Conservation (phyloP, 2,888 invertebrate genomes). For the Noctua pronuba region DNA sequence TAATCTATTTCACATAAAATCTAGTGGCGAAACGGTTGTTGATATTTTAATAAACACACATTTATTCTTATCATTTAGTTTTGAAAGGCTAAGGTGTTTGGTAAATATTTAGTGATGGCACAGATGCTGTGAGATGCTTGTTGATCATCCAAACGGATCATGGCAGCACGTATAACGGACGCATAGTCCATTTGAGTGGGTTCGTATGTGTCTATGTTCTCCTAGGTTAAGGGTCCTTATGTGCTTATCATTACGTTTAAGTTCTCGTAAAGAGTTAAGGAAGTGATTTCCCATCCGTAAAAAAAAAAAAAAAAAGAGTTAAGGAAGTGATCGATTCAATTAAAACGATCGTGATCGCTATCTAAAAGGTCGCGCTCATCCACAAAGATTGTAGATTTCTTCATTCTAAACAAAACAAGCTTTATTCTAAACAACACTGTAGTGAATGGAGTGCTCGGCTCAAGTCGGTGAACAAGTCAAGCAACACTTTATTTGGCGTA, state of each 20-base stretch:
- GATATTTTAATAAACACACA: conserved; percentile 16
- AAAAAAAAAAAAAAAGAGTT: too few relatives aligned
- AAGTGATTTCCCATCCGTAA: too few relatives aligned
- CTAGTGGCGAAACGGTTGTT: conserved; percentile 17
- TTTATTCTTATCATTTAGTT: conserved; percentile 7
- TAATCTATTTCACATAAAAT: conserved; percentile 29
- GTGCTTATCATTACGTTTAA: too few relatives aligned
- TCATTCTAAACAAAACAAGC: neutral
- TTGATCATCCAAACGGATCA: neutral
- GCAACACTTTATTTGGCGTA: conserved; percentile 9
- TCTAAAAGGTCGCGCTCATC: neutral
- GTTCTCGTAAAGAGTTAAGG: neutral
- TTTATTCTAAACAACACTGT: conserved; percentile 4
- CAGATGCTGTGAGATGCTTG: too few relatives aligned
- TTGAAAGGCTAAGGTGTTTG: neutral
- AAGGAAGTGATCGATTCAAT: neutral
- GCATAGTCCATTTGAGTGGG: neutral
- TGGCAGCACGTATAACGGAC: neutral
- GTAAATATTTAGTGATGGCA: neutral
- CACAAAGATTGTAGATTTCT: neutral
- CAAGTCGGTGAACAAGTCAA: neutral
- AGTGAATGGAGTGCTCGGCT: conserved; percentile 9
- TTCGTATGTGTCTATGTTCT: neutral
- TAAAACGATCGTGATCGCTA: conserved; percentile 9
- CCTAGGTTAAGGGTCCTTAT: neutral